Evolutionary conservation across 2,888 invertebrate genomes (phyloP).

Genomic region (Eupelmus urozonus): DNA sequence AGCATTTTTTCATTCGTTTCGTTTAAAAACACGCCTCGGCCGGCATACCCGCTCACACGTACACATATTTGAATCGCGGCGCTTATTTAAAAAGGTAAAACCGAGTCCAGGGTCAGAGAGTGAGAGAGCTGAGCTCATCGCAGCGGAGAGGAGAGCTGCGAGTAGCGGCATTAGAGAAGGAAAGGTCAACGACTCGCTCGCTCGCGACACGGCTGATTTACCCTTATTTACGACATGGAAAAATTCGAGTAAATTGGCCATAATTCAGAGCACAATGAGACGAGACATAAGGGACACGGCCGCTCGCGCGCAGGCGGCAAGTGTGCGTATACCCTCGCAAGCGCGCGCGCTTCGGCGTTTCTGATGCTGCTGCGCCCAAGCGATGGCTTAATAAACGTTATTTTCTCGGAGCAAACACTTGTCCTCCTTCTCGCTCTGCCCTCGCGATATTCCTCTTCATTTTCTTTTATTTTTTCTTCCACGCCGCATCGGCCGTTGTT

Average conservation of each 20-base stretch:
- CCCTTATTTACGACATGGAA: conserved; percentile 71
- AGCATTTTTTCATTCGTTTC: conserved; percentile 45
- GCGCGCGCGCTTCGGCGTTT: conserved; percentile 37
- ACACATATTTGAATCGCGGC: conserved; percentile 19
- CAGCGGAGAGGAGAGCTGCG: neutral
- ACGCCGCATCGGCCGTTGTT: neutral
- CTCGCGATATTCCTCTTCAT: conserved; percentile 6
- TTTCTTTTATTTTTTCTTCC: neutral
- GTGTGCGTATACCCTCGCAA: conserved; percentile 4
- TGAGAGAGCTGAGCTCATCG: conserved; percentile 63
- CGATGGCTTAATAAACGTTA: conserved; percentile 52
- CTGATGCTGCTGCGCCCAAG: conserved; percentile 35
- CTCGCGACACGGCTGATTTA: conserved; percentile 69
- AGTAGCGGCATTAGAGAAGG: conserved; percentile 57
- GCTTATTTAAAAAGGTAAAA: conserved; percentile 51
- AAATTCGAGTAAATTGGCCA: conserved; percentile 72
- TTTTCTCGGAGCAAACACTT: conserved; percentile 24
- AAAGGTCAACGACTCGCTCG: conserved; percentile 70
- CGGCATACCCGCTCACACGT: too few species aligned
- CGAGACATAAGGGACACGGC: conserved; percentile 60
- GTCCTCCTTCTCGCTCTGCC: conserved; percentile 13
- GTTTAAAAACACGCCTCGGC: conserved; percentile 40
- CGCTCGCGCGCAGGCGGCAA: neutral
- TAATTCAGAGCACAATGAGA: conserved; percentile 69
- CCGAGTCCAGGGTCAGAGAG: conserved; percentile 62